Base-by-base conservation (phyloP, 1,140 invertebrate species). In the Monochamus saltuarius region DNA sequence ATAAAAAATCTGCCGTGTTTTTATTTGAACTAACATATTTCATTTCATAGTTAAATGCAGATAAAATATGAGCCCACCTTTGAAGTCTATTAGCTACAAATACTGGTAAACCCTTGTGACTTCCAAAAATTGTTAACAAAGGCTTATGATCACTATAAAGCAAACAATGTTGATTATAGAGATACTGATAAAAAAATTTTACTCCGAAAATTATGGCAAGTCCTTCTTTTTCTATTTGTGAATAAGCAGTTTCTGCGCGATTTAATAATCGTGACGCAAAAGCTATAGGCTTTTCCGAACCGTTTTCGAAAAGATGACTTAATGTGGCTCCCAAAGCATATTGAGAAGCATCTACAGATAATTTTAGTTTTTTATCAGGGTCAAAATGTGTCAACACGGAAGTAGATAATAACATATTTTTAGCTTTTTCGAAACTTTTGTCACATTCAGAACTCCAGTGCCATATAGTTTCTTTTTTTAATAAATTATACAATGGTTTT, bases 71-170 rank as follows among this genome's bases (percentile, higher is more conserved):
- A 10, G 73, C 75, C 62, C 71, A 79, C 46, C 71, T 60, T 58
- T 75, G 73, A 43, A 79, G 56, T 7, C 78, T 39, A 38, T 56
- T 65, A 4, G 73, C 66, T 10, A 66, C 51, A 45, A 69, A 59
- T 13, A 55, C 49, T 39, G 75, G 75, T 46, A 77, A 58, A 13
- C 66, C 61, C 56, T 71, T 69, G 7, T 75, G 62, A 42, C 63
- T 46, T 35, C 69, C 64, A 66, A 83, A 82, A 42, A 83, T 74
- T 9, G 64, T 47, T 1, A 78, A 47, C n/a, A 84, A 63, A 4
- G 81, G 80, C 55, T 78, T 71, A 61, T 83, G 77, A 62, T 84
- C 82, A 1, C 79, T 81, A 45, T 70, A 60, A 11, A 83, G 59
- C 7, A 67, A 69, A 72, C 85, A 85, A 13, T 71, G 39, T 14